phyloP scores from a whole-genome alignment of 2,113 vertebrate genomes.

The Gulo gulo region DNA sequence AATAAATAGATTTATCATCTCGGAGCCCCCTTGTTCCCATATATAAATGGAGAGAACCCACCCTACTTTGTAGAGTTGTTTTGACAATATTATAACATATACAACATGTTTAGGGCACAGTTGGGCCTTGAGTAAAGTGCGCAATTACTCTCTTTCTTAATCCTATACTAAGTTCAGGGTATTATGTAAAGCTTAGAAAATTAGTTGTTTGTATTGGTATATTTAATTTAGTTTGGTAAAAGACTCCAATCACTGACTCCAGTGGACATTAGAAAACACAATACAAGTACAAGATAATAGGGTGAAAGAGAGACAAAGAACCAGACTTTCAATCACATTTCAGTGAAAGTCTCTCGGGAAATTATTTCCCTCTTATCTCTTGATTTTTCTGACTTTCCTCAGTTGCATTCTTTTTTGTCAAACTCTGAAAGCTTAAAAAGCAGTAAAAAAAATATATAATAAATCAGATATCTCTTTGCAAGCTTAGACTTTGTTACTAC shows the following conservation, averaged over 20 bases:
- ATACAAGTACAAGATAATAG: not conserved
- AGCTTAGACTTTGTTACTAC: conserved; percentile 28
- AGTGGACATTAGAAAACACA: not conserved
- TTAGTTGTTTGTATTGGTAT: not conserved
- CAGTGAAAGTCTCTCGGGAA: not conserved
- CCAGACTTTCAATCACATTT: not conserved
- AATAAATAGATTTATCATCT: not conserved
- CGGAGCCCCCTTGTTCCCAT: not conserved
- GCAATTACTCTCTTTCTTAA: conserved; percentile 18
- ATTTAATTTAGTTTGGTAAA: conserved; percentile 35
- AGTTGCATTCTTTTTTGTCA: not conserved
- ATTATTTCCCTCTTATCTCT: conserved; percentile 40
- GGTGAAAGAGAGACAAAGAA: not conserved
- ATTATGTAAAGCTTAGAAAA: conserved; percentile 19
- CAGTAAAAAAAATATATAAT: not conserved
- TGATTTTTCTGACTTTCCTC: not conserved
- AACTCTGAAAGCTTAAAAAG: conserved; percentile 34
- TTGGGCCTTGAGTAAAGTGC: not conserved
- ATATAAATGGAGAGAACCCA: not conserved
- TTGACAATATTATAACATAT: not conserved
- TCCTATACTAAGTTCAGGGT: not conserved
- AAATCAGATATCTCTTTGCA: conserved; percentile 29
- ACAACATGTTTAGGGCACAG: not conserved
- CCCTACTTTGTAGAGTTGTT: not conserved
- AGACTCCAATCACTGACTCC: not conserved